These are phyloP conservation scores for Trachops cirrhosus DNA, from an alignment of 2,797 vertebrate species.

Conservation along the genomic window DNA sequence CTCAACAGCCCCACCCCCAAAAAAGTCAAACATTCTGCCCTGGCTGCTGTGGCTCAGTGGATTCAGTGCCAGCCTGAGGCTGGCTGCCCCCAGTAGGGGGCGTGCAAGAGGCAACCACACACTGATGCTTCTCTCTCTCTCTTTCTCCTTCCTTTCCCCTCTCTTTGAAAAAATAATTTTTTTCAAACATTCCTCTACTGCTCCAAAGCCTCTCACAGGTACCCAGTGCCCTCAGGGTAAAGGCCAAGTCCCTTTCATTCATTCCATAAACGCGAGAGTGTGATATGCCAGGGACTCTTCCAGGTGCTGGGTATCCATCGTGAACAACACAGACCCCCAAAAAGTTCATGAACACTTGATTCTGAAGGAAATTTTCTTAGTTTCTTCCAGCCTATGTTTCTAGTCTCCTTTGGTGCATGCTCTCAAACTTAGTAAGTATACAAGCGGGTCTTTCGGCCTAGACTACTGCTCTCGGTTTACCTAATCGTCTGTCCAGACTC, in stretches of 20 bases:
- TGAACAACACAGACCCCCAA: neutral
- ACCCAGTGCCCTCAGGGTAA: neutral
- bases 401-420: neutral
- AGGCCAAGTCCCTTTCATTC: neutral
- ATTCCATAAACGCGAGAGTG: neutral
- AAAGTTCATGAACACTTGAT: neutral
- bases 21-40: neutral
- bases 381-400: neutral
- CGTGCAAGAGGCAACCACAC: too few species aligned
- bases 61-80: too few species aligned
- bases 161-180: too few species aligned
- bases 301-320: neutral
- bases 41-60: too few species aligned
- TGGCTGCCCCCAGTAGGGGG: too few species aligned
- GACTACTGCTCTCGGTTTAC: neutral
- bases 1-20: neutral
- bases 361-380: neutral
- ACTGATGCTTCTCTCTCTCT: too few species aligned
- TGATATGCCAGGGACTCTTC: neutral
- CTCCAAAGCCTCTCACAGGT: neutral
- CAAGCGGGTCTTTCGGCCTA: neutral
- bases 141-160: too few species aligned
- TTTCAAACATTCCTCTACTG: too few species aligned
- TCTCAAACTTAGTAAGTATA: neutral
- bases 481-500: neutral